These are phyloP conservation scores for Synanceia verrucosa DNA, from an alignment of 2,797 vertebrate species.

Conservation along the genomic window DNA sequence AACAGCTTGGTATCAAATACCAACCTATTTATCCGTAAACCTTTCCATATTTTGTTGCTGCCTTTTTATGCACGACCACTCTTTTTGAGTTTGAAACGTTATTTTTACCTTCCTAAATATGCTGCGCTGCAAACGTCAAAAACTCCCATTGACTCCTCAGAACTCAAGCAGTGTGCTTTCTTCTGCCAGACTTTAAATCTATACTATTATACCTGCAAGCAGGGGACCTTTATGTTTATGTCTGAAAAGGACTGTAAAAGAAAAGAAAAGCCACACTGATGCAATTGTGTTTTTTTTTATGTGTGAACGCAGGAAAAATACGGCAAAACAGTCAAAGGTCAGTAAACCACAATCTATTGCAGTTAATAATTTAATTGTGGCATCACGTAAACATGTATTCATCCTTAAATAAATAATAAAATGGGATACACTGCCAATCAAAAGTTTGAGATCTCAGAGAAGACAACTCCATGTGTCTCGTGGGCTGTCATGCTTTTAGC, in stretches of 20 bases:
- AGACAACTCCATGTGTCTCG: neutral
- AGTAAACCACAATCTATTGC: slow-evolving; percentile 12
- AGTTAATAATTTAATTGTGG: neutral
- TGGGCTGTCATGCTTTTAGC: neutral
- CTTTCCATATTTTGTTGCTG: neutral
- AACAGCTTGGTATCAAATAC: neutral
- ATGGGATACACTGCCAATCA: neutral
- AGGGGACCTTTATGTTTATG: neutral
- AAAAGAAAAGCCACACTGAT: neutral
- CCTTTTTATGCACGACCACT: neutral
- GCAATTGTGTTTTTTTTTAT: neutral
- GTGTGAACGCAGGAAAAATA: slow-evolving; percentile 46
- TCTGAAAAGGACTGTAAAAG: neutral
- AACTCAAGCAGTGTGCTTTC: neutral
- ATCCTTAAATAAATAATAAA: neutral
- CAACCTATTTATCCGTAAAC: neutral
- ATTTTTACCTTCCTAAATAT: neutral
- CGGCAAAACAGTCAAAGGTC: slow-evolving; percentile 69
- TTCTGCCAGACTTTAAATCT: neutral
- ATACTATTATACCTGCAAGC: neutral
- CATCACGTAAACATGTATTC: neutral
- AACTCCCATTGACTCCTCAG: neutral
- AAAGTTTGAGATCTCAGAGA: neutral
- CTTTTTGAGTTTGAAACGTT: neutral
- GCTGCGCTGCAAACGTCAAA: neutral